A percentile compares a stretch with the other conserved stretches of the same genome.
Evolutionary conservation across 1,140 invertebrate species (phyloP).

Genomic region (Lanistes nyassanus): DNA sequence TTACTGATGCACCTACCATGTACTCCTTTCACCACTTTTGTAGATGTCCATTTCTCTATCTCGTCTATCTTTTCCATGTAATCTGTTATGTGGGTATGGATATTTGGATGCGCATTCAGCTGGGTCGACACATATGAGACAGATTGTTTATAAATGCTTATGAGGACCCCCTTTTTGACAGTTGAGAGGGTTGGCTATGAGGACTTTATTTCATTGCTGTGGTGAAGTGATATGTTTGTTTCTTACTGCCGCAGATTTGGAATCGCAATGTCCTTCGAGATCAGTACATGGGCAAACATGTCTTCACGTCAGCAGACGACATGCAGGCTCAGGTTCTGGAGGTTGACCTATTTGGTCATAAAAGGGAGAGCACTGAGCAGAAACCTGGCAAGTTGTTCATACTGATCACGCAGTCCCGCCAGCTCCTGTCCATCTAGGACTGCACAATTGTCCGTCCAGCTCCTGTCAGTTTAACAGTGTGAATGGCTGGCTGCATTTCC

Average conservation of each 20-base stretch:
- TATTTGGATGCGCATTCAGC: no score
- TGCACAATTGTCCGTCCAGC: no score
- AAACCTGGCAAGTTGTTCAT: slow-evolving; percentile 54
- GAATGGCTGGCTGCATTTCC: no score
- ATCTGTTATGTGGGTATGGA: no score
- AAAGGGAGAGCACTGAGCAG: slow-evolving; percentile 44
- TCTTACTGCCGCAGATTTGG: slow-evolving; percentile 58
- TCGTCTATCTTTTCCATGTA: no score
- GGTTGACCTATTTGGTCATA: slow-evolving; percentile 52
- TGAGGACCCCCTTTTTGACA: background rate
- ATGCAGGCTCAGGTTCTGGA: slow-evolving; percentile 38
- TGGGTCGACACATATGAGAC: no score
- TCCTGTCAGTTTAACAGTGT: no score
- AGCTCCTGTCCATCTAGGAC: slow-evolving; percentile 42
- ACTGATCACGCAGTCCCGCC: slow-evolving; percentile 49
- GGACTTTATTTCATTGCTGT: background rate
- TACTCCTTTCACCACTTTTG: no score
- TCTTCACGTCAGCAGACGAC: slow-evolving; percentile 57
- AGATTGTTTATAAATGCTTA: no score
- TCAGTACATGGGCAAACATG: slow-evolving; percentile 60
- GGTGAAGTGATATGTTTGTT: background rate
- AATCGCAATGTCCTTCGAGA: slow-evolving; percentile 61
- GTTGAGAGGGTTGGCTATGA: background rate
- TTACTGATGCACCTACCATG: no score
- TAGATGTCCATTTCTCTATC: no score